These are phyloP conservation scores for Riptortus pedestris DNA, from an alignment of 1,140 invertebrate genomes.

Conservation along the genomic window DNA sequence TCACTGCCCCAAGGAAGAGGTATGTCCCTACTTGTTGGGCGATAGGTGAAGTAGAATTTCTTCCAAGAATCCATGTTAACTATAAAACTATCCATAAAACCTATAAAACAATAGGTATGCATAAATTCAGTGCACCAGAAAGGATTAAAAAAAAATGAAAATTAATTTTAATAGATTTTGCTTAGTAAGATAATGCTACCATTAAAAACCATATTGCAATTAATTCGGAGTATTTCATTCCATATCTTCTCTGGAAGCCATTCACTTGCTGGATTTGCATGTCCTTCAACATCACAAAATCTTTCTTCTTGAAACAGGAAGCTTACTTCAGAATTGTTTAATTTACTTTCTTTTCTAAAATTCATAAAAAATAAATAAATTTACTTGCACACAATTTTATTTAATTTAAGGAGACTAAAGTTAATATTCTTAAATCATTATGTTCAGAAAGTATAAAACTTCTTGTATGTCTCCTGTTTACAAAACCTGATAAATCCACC, in stretches of 20 bases:
- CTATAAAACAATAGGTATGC: too few relatives aligned
- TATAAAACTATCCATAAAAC: constrained; percentile 45
- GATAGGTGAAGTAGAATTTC: constrained; percentile 55
- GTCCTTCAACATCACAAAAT: constrained; percentile 53
- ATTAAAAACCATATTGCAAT: constrained; percentile 50
- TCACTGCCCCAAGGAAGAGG: constrained; percentile 56
- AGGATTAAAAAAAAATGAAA: too few relatives aligned
- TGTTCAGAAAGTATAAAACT: too few relatives aligned
- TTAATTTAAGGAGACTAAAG: too few relatives aligned
- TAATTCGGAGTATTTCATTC: constrained; percentile 69
- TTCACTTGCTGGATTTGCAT: constrained; percentile 58
- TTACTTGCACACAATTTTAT: too few relatives aligned
- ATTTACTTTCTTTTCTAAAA: constrained; percentile 50
- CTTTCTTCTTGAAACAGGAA: constrained; percentile 74
- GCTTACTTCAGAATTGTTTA: constrained; percentile 60
- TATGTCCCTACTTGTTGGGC: constrained; percentile 50
- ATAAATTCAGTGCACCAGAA: too few relatives aligned
- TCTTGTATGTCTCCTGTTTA: too few relatives aligned
- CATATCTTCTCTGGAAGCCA: constrained; percentile 77
- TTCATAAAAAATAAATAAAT: too few relatives aligned
- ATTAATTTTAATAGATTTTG: too few relatives aligned
- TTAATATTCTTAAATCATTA: too few relatives aligned
- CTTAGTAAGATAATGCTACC: too few relatives aligned
- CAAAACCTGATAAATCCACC: too few relatives aligned
- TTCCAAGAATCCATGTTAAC: constrained; percentile 53